Base-by-base conservation (phyloP, 2,113 vertebrate species). In the Oceanites oceanicus region DNA sequence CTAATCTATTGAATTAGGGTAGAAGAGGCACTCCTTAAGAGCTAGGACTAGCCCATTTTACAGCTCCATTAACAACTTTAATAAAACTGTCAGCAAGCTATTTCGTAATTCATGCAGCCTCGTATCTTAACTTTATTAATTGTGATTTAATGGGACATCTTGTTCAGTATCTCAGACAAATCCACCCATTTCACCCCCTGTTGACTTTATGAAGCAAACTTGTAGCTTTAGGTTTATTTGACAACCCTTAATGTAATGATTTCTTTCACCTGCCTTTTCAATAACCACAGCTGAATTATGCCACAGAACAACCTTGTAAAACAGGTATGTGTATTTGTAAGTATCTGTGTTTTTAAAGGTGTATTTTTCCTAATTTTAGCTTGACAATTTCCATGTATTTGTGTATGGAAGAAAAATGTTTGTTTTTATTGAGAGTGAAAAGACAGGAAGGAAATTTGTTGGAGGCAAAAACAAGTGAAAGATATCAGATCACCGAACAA, bases 11-110 rank as follows among this genome's bases (percentile, higher is more conserved):
- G 89, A 95, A 56, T 36, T 65, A 44, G 61, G 59, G 63, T 25
- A 36, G 61, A 87, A 78, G 21, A 84, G 34, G 13, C 34, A 49
- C 9, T 87, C 52, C 56, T 81, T 72, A 61, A 78, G 62, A 89
- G 59, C 36, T 78, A 61, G 56, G 52, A 87, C 52, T 56, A 75
- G 30, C 21, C 62, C 47, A 72, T 85, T 96, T 95, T 82, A 91
- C 61, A 78, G 49, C 52, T 92, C 44, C 58, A 89, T 92, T 95
- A 96, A 86, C 65, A 82, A 61, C 47, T 82, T 65, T 5, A 95
- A 92, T 96, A 95, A 96, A 96, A 81, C 38, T 40, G 61, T 63
- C 89, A 86, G 45, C 40, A 89, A 68, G 47, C 34, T 82, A 38
- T 78, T 92, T 91, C 0, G 0, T 67, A 89, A 86, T 91, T 75